phyloP scores from a whole-genome alignment of 1,140 invertebrate species.

The Alviniconcha marisindica region DNA sequence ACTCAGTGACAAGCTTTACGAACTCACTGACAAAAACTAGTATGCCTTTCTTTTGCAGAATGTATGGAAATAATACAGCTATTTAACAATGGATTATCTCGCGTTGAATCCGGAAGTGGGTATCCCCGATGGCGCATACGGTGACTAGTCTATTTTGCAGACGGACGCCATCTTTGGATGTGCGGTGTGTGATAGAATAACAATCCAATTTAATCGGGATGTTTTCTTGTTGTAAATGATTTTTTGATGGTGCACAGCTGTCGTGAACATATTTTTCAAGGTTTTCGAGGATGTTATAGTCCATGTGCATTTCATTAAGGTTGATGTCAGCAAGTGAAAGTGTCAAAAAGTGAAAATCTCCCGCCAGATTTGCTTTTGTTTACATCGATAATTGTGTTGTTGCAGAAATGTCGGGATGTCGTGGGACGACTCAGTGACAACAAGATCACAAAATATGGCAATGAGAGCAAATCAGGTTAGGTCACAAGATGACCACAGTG shows the following conservation, averaged over 20 bases:
- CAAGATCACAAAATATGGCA: constrained; percentile 20
- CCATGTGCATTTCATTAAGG: background rate
- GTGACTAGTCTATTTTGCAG: background rate
- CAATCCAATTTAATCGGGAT: background rate
- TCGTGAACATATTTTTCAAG: background rate
- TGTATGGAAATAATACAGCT: background rate
- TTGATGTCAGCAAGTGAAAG: background rate
- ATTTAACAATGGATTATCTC: background rate
- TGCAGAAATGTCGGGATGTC: constrained; percentile 29
- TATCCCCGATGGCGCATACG: background rate
- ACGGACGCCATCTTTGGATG: constrained; percentile 22
- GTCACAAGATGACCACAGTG: constrained; percentile 22
- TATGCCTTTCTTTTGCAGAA: background rate
- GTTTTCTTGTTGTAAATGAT: background rate
- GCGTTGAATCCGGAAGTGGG: constrained; percentile 20
- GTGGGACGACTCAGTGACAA: constrained; percentile 28
- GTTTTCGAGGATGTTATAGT: no score
- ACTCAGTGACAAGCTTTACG: background rate
- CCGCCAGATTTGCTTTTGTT: constrained; percentile 25
- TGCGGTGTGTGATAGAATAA: background rate
- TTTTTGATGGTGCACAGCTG: background rate
- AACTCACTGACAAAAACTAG: background rate
- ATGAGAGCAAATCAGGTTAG: constrained; percentile 24
- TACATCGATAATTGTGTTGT: constrained; percentile 25
- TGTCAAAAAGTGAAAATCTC: constrained; percentile 19